Percentiles rank a stretch among this genome's conserved stretches.
These are phyloP conservation scores for Xanthorhoe designata DNA, from an alignment of 2,888 invertebrate species.

Conservation along the genomic window DNA sequence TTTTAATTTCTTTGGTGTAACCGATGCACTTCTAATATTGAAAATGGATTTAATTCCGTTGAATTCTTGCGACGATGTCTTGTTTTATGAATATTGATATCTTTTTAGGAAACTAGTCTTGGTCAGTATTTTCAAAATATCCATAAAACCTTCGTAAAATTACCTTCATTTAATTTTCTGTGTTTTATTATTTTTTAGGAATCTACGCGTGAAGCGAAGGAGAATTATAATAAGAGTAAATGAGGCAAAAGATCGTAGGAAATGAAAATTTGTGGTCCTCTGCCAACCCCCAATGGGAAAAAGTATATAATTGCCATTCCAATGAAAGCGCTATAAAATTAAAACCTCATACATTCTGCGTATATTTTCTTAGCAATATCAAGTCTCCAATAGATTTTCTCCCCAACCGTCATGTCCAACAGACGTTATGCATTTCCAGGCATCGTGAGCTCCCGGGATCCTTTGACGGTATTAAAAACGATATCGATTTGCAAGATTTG, in stretches of 20 bases:
- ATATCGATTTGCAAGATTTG: constrained; percentile 40
- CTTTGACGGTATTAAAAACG: constrained; percentile 44
- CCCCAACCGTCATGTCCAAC: constrained; percentile 8
- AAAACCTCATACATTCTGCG: not conserved
- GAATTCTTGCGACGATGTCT: constrained; percentile 12
- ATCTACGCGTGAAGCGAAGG: no score
- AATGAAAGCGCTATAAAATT: not conserved
- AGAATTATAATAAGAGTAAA: no score
- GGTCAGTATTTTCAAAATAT: no score
- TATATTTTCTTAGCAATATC: constrained; percentile 1
- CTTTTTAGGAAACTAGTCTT: not conserved
- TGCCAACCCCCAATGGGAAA: no score
- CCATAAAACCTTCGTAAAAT: no score
- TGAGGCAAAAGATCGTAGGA: no score
- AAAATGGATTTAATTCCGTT: constrained; percentile 32
- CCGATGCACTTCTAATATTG: constrained; percentile 42
- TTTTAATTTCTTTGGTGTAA: constrained; percentile 47
- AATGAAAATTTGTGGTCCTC: no score
- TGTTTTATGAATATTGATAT: constrained; percentile 32
- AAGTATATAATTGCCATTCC: no score
- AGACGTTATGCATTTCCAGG: constrained; percentile 8
- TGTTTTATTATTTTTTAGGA: no score
- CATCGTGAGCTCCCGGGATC: constrained; percentile 19
- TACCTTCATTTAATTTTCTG: no score
- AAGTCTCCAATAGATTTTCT: not conserved